A percentile compares a stretch with the other conserved stretches of the same genome.
These are phyloP conservation scores for Dicaeum eximium DNA, from an alignment of 2,113 vertebrate species.

Conservation along the genomic window DNA sequence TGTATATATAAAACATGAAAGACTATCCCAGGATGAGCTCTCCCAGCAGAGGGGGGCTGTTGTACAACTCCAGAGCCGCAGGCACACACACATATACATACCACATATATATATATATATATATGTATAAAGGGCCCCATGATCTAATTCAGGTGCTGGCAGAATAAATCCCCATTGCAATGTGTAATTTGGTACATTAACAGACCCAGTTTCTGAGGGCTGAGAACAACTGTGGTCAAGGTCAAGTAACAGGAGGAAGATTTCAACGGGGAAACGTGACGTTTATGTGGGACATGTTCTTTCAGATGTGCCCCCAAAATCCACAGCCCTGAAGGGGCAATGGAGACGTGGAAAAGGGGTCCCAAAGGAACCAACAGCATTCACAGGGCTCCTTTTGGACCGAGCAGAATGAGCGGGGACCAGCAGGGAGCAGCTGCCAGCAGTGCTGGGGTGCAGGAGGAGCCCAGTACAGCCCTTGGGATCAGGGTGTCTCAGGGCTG, in stretches of 20 bases:
- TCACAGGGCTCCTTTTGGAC: neutral
- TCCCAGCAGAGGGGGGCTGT: neutral
- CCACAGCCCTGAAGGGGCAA: neutral
- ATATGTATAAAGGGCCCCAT: neutral
- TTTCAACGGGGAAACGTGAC: neutral
- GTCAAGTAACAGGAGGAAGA: neutral
- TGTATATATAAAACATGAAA: neutral
- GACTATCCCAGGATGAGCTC: neutral
- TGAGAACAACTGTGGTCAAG: neutral
- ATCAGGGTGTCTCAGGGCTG: neutral
- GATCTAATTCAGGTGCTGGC: constrained; percentile 16
- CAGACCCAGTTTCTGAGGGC: constrained; percentile 15
- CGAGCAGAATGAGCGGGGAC: neutral
- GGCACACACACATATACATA: neutral
- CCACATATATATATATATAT: neutral
- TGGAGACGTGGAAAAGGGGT: neutral
- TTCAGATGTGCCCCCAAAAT: neutral
- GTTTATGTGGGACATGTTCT: neutral
- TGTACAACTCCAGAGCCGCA: accelerated
- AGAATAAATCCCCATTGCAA: constrained; percentile 34
- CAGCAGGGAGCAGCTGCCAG: neutral
- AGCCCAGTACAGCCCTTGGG: neutral
- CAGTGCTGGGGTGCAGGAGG: neutral
- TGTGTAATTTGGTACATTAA: neutral
- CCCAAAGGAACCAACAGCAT: neutral